phyloP scores from a whole-genome alignment of 2,797 vertebrate genomes.

The Muraenolepis orangiensis region DNA sequence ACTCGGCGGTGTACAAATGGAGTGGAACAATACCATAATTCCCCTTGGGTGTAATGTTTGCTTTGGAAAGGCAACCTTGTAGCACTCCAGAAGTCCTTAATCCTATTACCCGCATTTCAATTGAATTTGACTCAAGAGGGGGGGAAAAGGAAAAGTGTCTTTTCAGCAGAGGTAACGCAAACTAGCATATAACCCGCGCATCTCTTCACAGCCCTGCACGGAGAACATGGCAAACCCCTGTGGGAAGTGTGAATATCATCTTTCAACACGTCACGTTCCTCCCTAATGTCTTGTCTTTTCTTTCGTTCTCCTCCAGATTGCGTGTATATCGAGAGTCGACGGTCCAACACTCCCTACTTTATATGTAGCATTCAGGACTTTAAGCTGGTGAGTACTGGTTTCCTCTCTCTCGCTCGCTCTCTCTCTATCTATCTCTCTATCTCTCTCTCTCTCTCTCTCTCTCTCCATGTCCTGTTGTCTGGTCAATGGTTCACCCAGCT shows the following conservation, averaged over 20 bases:
- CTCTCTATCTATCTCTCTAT: slow-evolving; percentile 16
- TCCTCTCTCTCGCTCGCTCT: slow-evolving; percentile 7
- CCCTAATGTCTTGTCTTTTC: slow-evolving; percentile 1
- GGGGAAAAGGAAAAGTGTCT: slow-evolving; percentile 64
- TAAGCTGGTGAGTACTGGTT: slow-evolving; percentile 92
- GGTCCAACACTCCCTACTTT: slow-evolving; percentile 98
- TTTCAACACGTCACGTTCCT: slow-evolving; percentile 22
- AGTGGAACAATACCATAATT: slow-evolving; percentile 76
- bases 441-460: slow-evolving; percentile 5
- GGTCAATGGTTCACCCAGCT: slow-evolving; percentile 11
- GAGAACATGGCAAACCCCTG: slow-evolving; percentile 43
- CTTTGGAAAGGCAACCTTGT: slow-evolving; percentile 75
- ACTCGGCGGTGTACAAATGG: slow-evolving; percentile 65
- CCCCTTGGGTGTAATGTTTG: slow-evolving; percentile 73
- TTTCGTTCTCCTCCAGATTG: slow-evolving; percentile 83
- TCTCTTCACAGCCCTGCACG: slow-evolving; percentile 32
- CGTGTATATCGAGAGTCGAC: slow-evolving; percentile 97
- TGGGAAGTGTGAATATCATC: slow-evolving; percentile 51
- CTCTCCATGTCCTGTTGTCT: slow-evolving; percentile 19
- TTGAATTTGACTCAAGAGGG: slow-evolving; percentile 74
- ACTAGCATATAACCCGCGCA: slow-evolving; percentile 52
- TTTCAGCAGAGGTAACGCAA: slow-evolving; percentile 64
- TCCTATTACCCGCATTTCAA: slow-evolving; percentile 80
- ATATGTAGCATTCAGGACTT: slow-evolving; percentile 99
- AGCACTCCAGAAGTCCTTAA: slow-evolving; percentile 75